These are phyloP conservation scores for Cirrhinus molitorella DNA, from an alignment of 2,797 vertebrate genomes.

Conservation along the genomic window DNA sequence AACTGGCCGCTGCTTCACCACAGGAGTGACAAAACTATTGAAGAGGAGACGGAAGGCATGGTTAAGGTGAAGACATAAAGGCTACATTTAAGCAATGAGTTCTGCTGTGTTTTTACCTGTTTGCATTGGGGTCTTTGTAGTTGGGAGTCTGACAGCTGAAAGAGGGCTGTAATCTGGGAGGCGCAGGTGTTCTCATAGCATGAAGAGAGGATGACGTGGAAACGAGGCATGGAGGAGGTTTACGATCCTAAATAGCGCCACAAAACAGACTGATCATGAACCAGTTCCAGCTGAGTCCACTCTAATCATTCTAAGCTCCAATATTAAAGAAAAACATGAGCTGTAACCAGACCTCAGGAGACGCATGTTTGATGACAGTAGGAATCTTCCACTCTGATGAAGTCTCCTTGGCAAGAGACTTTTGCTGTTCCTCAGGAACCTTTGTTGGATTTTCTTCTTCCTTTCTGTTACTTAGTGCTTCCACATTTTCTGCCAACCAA, in stretches of 20 bases:
- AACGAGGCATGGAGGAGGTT: constrained; percentile 70
- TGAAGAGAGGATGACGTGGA: constrained; percentile 68
- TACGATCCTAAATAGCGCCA: constrained; percentile 75
- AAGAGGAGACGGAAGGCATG: constrained; percentile 43
- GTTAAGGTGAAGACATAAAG: neutral
- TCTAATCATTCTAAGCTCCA: neutral
- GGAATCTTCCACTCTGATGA: constrained; percentile 77
- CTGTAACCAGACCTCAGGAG: constrained; percentile 73
- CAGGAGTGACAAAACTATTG: constrained; percentile 82
- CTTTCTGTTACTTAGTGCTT: constrained; percentile 44
- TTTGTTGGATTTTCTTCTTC: constrained; percentile 63
- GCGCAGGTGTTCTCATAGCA: constrained; percentile 70
- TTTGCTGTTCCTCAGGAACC: constrained; percentile 62
- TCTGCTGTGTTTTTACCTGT: constrained; percentile 67
- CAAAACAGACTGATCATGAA: neutral
- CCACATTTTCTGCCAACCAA: constrained; percentile 49
- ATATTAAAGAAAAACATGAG: neutral
- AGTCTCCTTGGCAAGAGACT: constrained; percentile 64
- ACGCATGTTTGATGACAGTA: constrained; percentile 63
- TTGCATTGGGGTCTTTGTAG: constrained; percentile 66
- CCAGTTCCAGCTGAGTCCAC: neutral
- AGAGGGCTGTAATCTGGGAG: constrained; percentile 72
- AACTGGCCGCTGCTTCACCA: constrained; percentile 80
- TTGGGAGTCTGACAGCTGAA: constrained; percentile 83
- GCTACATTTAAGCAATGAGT: neutral